Base-by-base conservation (phyloP, 64 coral and sea anemone species). In the Montipora cactus region DNA sequence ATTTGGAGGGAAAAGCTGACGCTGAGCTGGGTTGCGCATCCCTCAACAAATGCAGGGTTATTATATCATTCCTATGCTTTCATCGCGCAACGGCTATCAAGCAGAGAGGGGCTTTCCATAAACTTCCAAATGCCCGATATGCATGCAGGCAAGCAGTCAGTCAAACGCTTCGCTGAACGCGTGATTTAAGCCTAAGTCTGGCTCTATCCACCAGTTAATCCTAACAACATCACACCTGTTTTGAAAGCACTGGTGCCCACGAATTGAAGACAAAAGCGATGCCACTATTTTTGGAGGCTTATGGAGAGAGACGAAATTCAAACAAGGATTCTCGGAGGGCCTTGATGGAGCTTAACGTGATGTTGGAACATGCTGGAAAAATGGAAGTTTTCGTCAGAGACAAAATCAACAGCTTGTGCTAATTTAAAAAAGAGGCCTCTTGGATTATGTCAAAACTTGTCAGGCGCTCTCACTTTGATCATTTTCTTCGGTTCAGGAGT, bases 391-490 rank as follows among this genome's bases (percentile, higher is more conserved):
- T 49, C 47, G 15, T 44, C 9, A 53, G 49, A 18, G 75, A n/a
- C 75, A 67, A 75, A 46, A 25, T 37, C 7, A 58, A 67, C 5
- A 74, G 18, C 44, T 74, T 37, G 7, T 16, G 49, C 6, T 70
- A 12, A 15, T 18, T 8, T 44, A 49, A 16, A 49, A 20, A 20
- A 15, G 14, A 49, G 12, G 3, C 25, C 23, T 19, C 4, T 47
- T 9, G 3, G 80, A 76, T 5, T 7, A 96, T 77, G 95, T 77
- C 93, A 52, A 94, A 83, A 71, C 87, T 96, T 15, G 87, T 81
- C 13, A 87, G 92, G 21, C 70, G 92, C 80, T 91, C 92, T 7
- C 95, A 94, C 75, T 96, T 90, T 67, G 95, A 96, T 50, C 85
- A 89, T 5, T 96, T 96, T 81, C 79, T 90, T 23, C 79, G 57